A percentile compares a stretch with the other conserved stretches of the same genome.
Evolutionary conservation across 2,888 invertebrate species (phyloP).

Genomic region (Orthosia cruda): DNA sequence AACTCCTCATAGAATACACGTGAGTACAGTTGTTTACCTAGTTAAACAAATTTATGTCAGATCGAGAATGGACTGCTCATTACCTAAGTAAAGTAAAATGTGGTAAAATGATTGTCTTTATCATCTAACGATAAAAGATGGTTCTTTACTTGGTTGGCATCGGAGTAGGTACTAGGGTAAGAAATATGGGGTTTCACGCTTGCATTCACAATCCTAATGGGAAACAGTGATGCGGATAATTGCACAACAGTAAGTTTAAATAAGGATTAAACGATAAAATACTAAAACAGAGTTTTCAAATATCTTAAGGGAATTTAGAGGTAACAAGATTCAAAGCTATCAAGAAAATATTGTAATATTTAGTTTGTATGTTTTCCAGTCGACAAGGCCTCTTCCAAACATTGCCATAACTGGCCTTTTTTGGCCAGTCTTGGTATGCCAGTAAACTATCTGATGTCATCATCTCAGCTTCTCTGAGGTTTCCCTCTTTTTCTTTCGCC

Average conservation of each 20-base stretch:
- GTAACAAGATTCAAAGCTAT: neutral
- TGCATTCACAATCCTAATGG: constrained; percentile 31
- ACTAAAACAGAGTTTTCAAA: neutral
- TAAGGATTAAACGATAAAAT: neutral
- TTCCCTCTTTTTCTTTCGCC: too few species aligned
- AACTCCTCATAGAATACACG: neutral
- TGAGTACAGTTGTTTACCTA: neutral
- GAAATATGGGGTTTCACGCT: constrained; percentile 28
- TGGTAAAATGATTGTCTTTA: constrained; percentile 8
- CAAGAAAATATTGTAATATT: neutral
- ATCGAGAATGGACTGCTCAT: constrained; percentile 13
- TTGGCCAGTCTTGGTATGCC: too few species aligned
- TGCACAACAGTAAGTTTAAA: neutral
- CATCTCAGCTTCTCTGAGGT: too few species aligned
- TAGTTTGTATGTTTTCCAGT: too few species aligned
- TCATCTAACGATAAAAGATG: constrained; percentile 7
- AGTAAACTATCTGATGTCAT: too few species aligned
- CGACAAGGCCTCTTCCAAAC: too few species aligned
- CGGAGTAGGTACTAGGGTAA: neutral
- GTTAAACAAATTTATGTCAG: neutral
- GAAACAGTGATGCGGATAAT: constrained; percentile 24
- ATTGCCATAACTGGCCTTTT: too few species aligned
- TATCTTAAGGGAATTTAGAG: neutral
- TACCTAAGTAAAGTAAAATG: neutral
- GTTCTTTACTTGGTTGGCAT: constrained; percentile 14